Conservation (phyloP, 2,888 invertebrate genomes). For the Ichneumoninae sp. region DNA sequence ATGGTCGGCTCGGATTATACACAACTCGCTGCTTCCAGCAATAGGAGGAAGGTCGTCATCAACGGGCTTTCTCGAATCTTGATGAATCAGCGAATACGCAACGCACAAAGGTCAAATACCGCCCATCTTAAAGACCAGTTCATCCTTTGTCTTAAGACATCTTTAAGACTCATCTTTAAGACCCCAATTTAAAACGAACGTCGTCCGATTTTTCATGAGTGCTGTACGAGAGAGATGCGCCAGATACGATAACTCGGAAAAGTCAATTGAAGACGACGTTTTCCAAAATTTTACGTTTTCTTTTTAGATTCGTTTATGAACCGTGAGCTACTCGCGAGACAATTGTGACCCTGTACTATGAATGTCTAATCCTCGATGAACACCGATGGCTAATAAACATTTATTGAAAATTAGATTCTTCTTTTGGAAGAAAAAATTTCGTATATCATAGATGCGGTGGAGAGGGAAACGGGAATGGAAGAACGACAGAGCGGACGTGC, state of each 20-base stretch:
- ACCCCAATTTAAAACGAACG: no score
- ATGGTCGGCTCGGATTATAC: neutral
- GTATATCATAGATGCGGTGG: constrained; percentile 5
- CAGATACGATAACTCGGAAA: no score
- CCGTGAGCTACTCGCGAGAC: neutral
- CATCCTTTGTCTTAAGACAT: no score
- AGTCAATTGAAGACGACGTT: no score
- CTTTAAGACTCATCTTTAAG: neutral
- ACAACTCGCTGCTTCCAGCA: neutral
- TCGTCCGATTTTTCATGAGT: no score
- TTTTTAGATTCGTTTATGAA: neutral
- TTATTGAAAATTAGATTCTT: no score
- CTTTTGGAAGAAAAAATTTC: neutral
- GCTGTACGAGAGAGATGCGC: no score
- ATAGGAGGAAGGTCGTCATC: neutral
- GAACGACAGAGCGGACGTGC: constrained; percentile 22
- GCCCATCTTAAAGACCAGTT: no score
- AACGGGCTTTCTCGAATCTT: neutral
- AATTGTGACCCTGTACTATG: neutral
- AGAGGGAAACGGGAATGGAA: constrained; percentile 17
- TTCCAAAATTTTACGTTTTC: neutral
- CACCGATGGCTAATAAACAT: neutral
- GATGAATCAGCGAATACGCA: no score
- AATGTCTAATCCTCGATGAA: neutral
- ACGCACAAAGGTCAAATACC: no score